Evolutionary conservation across 2,888 invertebrate genomes (phyloP), one percentile per base, ranked within the genome.

Genomic region (Criorhina ranunculi): DNA sequence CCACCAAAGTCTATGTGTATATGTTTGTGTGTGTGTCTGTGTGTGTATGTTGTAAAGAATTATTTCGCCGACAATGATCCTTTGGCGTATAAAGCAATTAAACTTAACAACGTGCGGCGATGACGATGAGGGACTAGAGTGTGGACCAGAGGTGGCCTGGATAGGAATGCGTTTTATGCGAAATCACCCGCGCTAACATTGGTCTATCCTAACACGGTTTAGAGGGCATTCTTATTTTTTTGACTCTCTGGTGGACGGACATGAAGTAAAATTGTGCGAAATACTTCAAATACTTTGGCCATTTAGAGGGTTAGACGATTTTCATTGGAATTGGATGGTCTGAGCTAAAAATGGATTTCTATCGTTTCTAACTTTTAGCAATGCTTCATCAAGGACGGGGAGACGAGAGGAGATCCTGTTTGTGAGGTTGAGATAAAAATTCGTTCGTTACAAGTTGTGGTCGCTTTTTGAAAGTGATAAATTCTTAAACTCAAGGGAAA

Each of bases 61-160:
- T 83, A 83, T 83, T 79, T 75, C 64, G 44, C 31, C 69, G 31
- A 72, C 60, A 85, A 80, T 80, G 85, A 80, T 85, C 80, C 75
- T 85, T 85, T 79, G 76, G 66, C 85, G 60, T 72, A 80, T 85
- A 80, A 85, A 85, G 85, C 75, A 85, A 85, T 85, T 85, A 85
- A 80, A 70, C 83, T 79, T 51, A 53, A 85, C 82, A 78, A 78
- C 77, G 72, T 67, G 77, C 33, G 37, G 44, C 37, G 59, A 33
- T 35, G 31, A 24, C 12, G 24, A 29, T 11, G 11, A 59, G 33
- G 31, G 44, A 42, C 51, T 49, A 46, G 11, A 8, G 19, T 33
- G 19, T 33, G 8, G 49, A 44, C 42, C 15, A 44, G 19, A 59
- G 53, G 33, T 69, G 69, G 70, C 24, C 24, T 31, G 59, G 53